phyloP scores from a whole-genome alignment of 2,113 vertebrate species.

The Psephotus haematonotus region DNA sequence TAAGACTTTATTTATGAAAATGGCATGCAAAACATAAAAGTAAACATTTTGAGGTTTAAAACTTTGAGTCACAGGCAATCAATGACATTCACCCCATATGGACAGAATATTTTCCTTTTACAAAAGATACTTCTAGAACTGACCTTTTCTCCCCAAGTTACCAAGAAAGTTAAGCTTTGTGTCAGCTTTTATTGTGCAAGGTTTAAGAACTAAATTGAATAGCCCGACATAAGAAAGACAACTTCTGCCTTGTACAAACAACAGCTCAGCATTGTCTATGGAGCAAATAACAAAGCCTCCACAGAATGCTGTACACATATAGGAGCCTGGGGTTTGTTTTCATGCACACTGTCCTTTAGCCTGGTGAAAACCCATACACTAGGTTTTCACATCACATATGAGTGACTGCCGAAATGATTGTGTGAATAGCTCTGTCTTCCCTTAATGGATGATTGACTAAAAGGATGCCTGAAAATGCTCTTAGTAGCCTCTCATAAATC shows the following conservation, averaged over 20 bases:
- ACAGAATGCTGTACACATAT: neutral
- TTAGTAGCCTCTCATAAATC: conserved; percentile 4
- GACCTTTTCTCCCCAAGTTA: neutral
- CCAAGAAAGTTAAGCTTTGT: neutral
- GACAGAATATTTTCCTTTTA: neutral
- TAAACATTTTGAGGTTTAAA: neutral
- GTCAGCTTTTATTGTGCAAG: neutral
- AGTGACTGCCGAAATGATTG: neutral
- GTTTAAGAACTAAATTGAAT: neutral
- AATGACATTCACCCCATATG: neutral
- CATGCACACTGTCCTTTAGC: neutral
- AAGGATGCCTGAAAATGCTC: neutral
- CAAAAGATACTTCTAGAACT: neutral
- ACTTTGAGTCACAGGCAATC: neutral
- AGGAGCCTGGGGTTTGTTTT: neutral
- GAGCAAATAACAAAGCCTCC: neutral
- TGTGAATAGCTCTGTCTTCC: neutral
- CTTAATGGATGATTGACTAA: neutral
- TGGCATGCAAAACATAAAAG: neutral
- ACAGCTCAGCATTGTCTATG: neutral
- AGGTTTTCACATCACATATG: neutral
- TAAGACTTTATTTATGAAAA: neutral
- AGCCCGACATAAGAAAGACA: neutral
- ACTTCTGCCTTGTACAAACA: neutral
- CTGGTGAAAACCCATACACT: neutral